These are phyloP conservation scores for Hestina assimilis DNA, from an alignment of 1,140 invertebrate species.

Conservation along the genomic window DNA sequence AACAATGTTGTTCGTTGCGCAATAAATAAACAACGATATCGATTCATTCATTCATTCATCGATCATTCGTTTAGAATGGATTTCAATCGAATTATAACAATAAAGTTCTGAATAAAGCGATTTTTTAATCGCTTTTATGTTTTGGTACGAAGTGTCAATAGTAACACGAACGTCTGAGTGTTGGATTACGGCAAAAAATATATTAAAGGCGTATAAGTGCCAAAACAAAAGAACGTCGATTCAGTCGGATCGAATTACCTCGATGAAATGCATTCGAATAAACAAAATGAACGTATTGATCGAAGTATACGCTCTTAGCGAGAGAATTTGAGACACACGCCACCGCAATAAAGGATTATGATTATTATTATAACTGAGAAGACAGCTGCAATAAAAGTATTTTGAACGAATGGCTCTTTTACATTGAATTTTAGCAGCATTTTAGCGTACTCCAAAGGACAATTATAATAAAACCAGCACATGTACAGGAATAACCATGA, in stretches of 20 bases:
- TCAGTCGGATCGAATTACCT: slow-evolving; percentile 67
- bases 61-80: too few species aligned
- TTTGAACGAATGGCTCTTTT: slow-evolving; percentile 9
- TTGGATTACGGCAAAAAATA: slow-evolving; percentile 66
- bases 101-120: slow-evolving; percentile 11
- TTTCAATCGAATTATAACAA: neutral
- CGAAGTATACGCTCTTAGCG: slow-evolving; percentile 33
- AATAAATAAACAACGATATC: neutral
- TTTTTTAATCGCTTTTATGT: slow-evolving; percentile 58
- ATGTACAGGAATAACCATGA: too few species aligned
- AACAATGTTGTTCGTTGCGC: neutral
- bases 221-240: slow-evolving; percentile 71
- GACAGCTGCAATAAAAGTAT: slow-evolving; percentile 21
- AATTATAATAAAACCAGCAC: neutral
- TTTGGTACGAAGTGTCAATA: slow-evolving; percentile 75
- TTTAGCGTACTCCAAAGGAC: neutral
- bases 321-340: slow-evolving; percentile 27
- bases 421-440: slow-evolving; percentile 17
- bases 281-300: slow-evolving; percentile 55
- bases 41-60: neutral
- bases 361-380: slow-evolving; percentile 24
- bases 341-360: slow-evolving; percentile 25
- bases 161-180: slow-evolving; percentile 58
- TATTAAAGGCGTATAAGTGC: slow-evolving; percentile 73
- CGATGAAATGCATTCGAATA: slow-evolving; percentile 65